Conservation (phyloP, 1,140 invertebrate genomes). For the Papilio dardanus region DNA sequence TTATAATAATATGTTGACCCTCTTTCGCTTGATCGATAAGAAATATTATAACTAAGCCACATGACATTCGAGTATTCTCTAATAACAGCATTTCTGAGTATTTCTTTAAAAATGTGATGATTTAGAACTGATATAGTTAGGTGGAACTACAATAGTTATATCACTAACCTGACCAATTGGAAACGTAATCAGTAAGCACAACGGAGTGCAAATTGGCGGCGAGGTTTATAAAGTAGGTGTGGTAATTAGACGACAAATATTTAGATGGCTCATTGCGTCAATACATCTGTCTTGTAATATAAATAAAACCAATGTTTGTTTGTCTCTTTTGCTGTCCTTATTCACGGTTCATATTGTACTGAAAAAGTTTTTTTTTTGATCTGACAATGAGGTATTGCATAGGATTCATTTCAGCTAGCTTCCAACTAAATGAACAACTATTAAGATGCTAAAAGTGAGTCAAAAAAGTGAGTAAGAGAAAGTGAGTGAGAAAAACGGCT, state of each 20-base stretch:
- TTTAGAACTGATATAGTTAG: neutral
- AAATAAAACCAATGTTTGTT: neutral
- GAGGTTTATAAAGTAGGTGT: constrained; percentile 38
- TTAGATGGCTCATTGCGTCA: neutral
- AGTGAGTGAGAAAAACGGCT: too few relatives aligned
- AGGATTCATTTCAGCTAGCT: too few relatives aligned
- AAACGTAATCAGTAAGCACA: neutral
- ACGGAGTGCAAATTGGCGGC: constrained; percentile 37
- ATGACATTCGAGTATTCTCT: neutral
- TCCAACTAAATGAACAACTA: neutral
- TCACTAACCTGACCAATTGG: neutral
- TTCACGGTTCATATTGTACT: neutral
- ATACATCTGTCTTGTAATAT: neutral
- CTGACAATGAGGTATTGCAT: too few relatives aligned
- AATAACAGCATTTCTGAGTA: too few relatives aligned
- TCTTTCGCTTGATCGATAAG: constrained; percentile 13
- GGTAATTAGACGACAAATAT: constrained; percentile 37
- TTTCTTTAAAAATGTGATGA: neutral
- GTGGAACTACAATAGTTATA: neutral
- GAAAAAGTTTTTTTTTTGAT: neutral
- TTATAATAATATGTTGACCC: constrained; percentile 29
- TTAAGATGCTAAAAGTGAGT: too few relatives aligned
- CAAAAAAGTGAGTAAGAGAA: too few relatives aligned
- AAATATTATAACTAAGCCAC: neutral
- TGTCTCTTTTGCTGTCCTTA: neutral